Evolutionary conservation across 2,888 invertebrate genomes (phyloP), one percentile per base, ranked within the genome.

Genomic region (Hirtodrosophila duncani): DNA sequence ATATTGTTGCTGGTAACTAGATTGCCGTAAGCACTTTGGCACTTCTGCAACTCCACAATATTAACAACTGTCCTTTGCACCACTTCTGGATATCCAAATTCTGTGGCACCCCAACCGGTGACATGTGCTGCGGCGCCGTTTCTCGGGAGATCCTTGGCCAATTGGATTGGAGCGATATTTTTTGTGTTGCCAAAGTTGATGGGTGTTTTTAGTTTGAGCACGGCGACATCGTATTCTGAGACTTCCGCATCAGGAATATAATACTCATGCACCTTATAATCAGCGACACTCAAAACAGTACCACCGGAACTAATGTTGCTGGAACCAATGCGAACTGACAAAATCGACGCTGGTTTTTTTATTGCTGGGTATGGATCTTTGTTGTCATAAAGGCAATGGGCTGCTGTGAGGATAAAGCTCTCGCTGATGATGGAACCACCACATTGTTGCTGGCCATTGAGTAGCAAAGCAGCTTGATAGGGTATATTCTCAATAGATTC

Each of bases 401-500:
- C 56, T 2, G 56, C 51, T 5, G 51, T 45, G 17, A 57, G 23
- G 11, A 57, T 30, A 18, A 55, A 45, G 20, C 24, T 1, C 3
- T 7, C 5, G 3, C 10, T 33, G 31, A 33, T 49, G 13, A 59
- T 42, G 36, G 44, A 3, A 8, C 37, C 58, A 16, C 58, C 48
- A 9, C 58, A 59, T 7, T 37, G 8, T 27, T 59, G 58, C 0
- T 2, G 0, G 1, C 9, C 6, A 1, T 11, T 2, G 2, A 0
- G 1, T 17, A 39, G 56, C 13, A 62, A 20, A 4, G 57, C 48
- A n/a, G 50, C 63, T 18, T 57, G 57, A 39, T 44, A 33, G 2
- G 62, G 43, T 21, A 45, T 21, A 42, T 43, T 9, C 3, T 49
- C 33, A 6, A 82, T 71, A 1, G 44, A 31, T 5, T 68, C 53